Evolutionary conservation across 2,797 vertebrate genomes (phyloP).

Genomic region (Bryconaethiops microstoma): DNA sequence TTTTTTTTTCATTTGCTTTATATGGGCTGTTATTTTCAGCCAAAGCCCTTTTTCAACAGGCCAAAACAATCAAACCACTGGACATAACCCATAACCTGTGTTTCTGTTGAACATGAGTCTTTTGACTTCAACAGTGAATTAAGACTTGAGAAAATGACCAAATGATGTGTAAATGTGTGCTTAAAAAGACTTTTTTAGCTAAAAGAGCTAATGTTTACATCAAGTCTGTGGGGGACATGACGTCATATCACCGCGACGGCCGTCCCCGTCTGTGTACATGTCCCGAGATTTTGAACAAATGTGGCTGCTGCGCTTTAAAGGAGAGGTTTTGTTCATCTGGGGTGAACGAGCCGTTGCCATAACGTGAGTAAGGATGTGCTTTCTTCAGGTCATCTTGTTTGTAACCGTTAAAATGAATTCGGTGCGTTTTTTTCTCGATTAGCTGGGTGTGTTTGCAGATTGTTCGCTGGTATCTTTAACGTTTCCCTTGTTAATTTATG

Average conservation of each 20-base stretch:
- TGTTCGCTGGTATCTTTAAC: slow-evolving; percentile 56
- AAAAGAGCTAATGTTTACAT: neutral
- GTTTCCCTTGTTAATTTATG: slow-evolving; percentile 69
- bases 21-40: too few relatives aligned
- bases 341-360: slow-evolving; percentile 1
- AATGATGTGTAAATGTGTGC: too few relatives aligned
- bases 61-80: too few relatives aligned
- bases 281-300: slow-evolving; percentile 51
- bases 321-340: neutral
- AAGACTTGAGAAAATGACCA: too few relatives aligned
- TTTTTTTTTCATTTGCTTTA: too few relatives aligned
- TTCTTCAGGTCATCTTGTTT: neutral
- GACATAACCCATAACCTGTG: too few relatives aligned
- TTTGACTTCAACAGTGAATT: too few relatives aligned
- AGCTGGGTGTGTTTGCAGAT: slow-evolving; percentile 31
- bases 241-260: slow-evolving; percentile 74
- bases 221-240: slow-evolving; percentile 56
- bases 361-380: slow-evolving; percentile 67
- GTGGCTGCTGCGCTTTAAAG: slow-evolving; percentile 48
- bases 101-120: too few relatives aligned
- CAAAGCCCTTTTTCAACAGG: too few relatives aligned
- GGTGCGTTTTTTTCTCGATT: slow-evolving; percentile 8
- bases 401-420: slow-evolving; percentile 2
- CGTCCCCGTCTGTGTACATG: slow-evolving; percentile 65
- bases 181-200: too few relatives aligned